Percentiles rank a stretch among this genome's conserved stretches.
Evolutionary conservation across 2,113 vertebrate genomes (phyloP).

Genomic region (Indicator indicator): DNA sequence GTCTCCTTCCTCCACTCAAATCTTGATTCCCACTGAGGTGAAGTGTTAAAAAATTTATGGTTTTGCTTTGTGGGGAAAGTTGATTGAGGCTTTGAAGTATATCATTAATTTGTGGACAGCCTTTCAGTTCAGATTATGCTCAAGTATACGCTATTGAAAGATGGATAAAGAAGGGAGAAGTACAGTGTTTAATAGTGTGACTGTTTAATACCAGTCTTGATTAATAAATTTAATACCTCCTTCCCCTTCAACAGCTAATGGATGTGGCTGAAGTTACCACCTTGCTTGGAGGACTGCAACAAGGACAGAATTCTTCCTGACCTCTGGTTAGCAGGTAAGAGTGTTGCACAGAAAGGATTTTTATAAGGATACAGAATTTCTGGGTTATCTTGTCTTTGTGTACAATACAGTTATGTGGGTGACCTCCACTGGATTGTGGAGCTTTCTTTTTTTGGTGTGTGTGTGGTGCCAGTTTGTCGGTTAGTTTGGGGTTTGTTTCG

Average conservation of each 20-base stretch:
- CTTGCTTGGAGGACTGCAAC: neutral
- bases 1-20: neutral
- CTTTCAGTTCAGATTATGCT: neutral
- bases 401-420: neutral
- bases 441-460: neutral
- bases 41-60: neutral
- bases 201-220: neutral
- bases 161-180: neutral
- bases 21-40: constrained; percentile 5
- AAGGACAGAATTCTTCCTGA: neutral
- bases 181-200: neutral
- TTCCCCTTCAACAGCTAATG: neutral
- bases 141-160: neutral
- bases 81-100: constrained; percentile 33
- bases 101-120: neutral
- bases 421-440: neutral
- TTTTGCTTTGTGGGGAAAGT: constrained; percentile 22
- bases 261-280: neutral
- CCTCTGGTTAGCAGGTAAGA: neutral
- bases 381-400: neutral
- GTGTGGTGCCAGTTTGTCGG: neutral
- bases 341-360: neutral
- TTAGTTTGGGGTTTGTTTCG: neutral
- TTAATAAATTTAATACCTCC: neutral
- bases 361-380: neutral